Percentiles rank a stretch among this genome's conserved stretches.
Conservation (phyloP, 2,113 vertebrate genomes). For the Connochaetes taurinus region DNA sequence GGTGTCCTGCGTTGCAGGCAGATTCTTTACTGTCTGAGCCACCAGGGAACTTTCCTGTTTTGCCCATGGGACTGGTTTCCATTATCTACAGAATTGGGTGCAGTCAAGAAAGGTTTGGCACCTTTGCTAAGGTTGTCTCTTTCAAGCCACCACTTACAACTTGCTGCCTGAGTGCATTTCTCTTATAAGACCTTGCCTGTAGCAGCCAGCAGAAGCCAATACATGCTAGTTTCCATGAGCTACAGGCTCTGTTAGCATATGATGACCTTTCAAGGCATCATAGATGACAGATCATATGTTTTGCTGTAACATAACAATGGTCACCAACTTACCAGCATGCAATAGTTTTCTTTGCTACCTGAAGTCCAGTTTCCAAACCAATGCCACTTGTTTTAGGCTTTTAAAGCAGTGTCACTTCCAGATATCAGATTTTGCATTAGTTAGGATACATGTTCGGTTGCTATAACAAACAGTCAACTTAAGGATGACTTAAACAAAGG, state of each 20-base stretch:
- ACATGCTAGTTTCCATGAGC: not conserved
- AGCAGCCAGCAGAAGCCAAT: not conserved
- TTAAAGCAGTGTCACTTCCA: not conserved
- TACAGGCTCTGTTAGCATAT: not conserved
- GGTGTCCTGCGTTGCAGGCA: not conserved
- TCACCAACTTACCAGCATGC: not conserved
- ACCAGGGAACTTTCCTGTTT: not conserved
- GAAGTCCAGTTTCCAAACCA: not conserved
- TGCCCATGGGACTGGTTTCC: not conserved
- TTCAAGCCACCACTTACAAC: not conserved
- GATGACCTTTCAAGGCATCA: not conserved
- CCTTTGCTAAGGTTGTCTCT: not conserved
- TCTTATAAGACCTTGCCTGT: not conserved
- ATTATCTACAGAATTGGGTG: not conserved
- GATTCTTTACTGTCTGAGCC: not conserved
- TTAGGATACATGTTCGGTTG: not conserved
- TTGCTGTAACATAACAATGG: not conserved
- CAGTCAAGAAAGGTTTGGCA: not conserved
- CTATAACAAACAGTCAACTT: not conserved
- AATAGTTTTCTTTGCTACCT: not conserved
- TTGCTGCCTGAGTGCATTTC: not conserved
- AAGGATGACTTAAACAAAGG: not conserved
- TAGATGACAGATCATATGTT: not conserved
- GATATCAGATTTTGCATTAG: not conserved
- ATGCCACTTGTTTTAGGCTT: not conserved